A percentile compares a stretch with the other conserved stretches of the same genome.
These are phyloP conservation scores for Helarctos malayanus DNA, from an alignment of 2,797 vertebrate genomes.

Conservation along the genomic window DNA sequence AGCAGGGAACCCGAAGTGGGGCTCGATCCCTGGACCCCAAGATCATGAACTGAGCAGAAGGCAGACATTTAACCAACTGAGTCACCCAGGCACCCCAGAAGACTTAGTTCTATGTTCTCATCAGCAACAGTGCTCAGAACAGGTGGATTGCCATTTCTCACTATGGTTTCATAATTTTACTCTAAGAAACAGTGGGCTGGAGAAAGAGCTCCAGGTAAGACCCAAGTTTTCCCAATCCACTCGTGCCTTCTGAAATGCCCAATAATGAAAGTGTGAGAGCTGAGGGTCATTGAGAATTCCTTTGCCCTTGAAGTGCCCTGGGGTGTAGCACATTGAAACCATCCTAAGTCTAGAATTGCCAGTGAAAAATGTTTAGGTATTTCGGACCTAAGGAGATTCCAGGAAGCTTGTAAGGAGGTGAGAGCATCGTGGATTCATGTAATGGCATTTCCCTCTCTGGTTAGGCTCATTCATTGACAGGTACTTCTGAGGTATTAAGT, in stretches of 20 bases:
- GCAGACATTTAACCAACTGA: no score
- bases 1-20: no score
- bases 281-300: rapidly evolving
- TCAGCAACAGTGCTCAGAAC: rapidly evolving
- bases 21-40: no score
- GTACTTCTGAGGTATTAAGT: no score
- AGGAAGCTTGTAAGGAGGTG: neutral
- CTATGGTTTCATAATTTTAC: neutral
- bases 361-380: neutral
- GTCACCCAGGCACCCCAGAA: no score
- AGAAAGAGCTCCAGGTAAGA: neutral
- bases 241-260: neutral
- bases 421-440: rapidly evolving
- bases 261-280: neutral
- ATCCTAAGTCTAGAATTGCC: neutral
- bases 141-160: neutral
- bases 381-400: neutral
- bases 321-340: neutral
- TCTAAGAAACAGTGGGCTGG: neutral
- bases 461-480: neutral
- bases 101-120: no score
- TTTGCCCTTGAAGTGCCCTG: neutral
- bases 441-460: neutral
- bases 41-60: no score
- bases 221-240: no score